Base-by-base conservation (phyloP, 2,888 invertebrate species). In the Rotaria magnacalcarata region DNA sequence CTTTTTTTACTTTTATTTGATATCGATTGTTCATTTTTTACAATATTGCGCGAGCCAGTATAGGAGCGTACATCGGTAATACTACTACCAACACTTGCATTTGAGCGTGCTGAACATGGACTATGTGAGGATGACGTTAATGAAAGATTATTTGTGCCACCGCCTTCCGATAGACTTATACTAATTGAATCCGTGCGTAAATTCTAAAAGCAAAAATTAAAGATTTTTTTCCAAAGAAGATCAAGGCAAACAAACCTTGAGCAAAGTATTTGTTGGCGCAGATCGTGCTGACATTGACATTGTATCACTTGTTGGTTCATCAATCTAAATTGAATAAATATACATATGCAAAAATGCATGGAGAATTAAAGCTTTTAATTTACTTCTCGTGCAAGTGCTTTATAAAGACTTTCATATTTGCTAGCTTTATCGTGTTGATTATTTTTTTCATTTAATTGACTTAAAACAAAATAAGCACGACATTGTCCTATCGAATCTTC, bases 401-500 rank as follows among this genome's bases (percentile, higher is more conserved):
- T 43, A n/a, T 80, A 47, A 14, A 80, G 47, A 47, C 80, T 80
- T 24, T 80, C 80, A 47, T 80, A 80, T 80, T 80, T 80, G 4
- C 19, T 80, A 7, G 80, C 24, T 80, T 80, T 80, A 10, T 47
- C 80, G 47, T 1, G 21, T 47, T 80, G 80, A 80, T 47, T 47
- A 47, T 34, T 47, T 47, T 80, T 80, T 43, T 80, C 47, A 80
- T 80, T 24, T 80, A 80, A 80, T 47, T 80, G 80, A 80, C 86
- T 85, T 34, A 86, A 80, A 21, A 85, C 74, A 75, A 52, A 86
- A 50, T 86, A 86, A 8, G 87, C 87, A 47, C 87, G 80, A 41
- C 92, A 91, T 90, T 92, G 92, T 19, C 92, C 92, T 47, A 92
- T 90, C 24, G 90, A 89, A 89, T 92, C 92, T 34, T 89, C 89